These are phyloP conservation scores for Cynopterus brachyotis DNA, from an alignment of 2,113 vertebrate species.

Conservation along the genomic window DNA sequence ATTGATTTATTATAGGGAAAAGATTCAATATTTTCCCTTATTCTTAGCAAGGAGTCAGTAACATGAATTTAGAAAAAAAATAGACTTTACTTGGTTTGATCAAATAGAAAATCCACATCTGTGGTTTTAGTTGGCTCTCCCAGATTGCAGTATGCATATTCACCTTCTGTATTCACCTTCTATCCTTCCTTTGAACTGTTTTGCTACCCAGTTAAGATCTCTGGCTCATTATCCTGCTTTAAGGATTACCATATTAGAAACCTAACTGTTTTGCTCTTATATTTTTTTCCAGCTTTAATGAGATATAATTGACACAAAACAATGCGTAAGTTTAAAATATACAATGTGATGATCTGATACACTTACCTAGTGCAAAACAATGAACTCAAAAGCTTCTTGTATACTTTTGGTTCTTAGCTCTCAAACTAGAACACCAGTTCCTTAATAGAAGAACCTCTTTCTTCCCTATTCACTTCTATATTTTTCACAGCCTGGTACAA, in stretches of 20 bases:
- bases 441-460: not conserved
- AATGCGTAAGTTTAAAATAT: not conserved
- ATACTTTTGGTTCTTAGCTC: not conserved
- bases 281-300: not conserved
- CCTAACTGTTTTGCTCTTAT: not conserved
- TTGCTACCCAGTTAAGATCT: not conserved
- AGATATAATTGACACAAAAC: not conserved
- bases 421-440: not conserved
- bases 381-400: not conserved
- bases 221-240: not conserved
- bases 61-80: not conserved
- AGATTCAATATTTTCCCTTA: not conserved
- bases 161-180: not conserved
- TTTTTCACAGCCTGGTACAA: not conserved
- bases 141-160: not conserved
- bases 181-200: not conserved
- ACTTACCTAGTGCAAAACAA: not conserved
- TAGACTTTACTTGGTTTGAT: not conserved
- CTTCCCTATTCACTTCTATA: not conserved
- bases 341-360: not conserved
- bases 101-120: not conserved
- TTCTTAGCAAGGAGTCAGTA: not conserved
- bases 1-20: conserved; percentile 41
- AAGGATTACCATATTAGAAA: not conserved
- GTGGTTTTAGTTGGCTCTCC: not conserved